Conservation (phyloP, 2,888 invertebrate genomes). For the Ganaspis brasiliensis region DNA sequence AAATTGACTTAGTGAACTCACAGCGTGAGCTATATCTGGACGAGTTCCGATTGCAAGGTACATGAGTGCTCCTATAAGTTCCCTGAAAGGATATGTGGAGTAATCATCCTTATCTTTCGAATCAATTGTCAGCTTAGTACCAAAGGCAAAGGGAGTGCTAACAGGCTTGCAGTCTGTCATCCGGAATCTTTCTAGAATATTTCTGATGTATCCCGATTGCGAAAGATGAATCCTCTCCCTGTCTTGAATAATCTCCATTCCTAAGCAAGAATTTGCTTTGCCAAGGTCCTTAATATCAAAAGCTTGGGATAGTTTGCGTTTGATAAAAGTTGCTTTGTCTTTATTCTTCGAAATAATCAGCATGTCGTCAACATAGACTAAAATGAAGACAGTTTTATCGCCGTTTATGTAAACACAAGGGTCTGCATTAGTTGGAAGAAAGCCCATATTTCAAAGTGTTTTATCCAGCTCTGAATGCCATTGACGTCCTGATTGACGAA, state of each 20-base stretch:
- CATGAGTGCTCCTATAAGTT: slow-evolving; percentile 53
- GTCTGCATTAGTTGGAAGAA: neutral
- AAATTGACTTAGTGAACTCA: slow-evolving; percentile 48
- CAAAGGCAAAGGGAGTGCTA: neutral
- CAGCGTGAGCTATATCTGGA: slow-evolving; percentile 50
- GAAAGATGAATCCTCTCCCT: neutral
- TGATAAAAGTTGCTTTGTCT: neutral
- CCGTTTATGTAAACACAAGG: neutral
- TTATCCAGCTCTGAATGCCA: neutral
- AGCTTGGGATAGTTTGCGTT: neutral
- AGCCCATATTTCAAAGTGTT: neutral
- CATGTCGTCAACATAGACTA: neutral
- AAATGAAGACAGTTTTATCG: neutral
- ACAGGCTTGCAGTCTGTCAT: neutral
- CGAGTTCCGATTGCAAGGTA: slow-evolving; percentile 48
- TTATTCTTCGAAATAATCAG: neutral
- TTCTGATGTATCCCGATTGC: neutral
- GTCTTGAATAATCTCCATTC: neutral
- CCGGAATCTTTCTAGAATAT: no score
- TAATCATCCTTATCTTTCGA: neutral
- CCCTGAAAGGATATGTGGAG: slow-evolving; percentile 45
- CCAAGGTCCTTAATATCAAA: neutral
- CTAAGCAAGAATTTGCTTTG: neutral
- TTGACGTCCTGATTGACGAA: neutral
- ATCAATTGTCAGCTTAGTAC: neutral